Conservation (phyloP, 2,113 vertebrate genomes). For the Romanogobio albipinnatus region DNA sequence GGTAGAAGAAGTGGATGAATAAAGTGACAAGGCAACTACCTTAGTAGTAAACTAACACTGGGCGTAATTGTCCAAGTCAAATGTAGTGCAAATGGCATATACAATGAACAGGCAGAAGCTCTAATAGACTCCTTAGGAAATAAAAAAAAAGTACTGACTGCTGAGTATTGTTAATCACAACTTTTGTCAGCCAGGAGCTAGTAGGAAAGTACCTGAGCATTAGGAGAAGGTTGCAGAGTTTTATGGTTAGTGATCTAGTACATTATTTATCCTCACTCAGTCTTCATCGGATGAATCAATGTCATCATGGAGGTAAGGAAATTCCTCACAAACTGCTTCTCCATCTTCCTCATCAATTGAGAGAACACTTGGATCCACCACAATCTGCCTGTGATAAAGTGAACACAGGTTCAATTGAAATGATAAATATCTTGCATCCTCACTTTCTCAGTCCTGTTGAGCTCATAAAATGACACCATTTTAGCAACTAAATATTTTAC, state of each 20-base stretch:
- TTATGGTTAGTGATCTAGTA: slow-evolving; percentile 5
- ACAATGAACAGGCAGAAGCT: slow-evolving; percentile 4
- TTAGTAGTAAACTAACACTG: background rate
- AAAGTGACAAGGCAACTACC: slow-evolving; percentile 5
- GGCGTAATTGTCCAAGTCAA: background rate
- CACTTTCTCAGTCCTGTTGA: slow-evolving; percentile 7
- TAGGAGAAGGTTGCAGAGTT: background rate
- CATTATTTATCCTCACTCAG: slow-evolving; percentile 11
- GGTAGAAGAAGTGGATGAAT: slow-evolving; percentile 6
- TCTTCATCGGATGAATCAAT: slow-evolving; percentile 6
- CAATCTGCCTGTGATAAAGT: slow-evolving; percentile 5
- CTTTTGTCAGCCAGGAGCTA: background rate
- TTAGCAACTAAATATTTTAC: slow-evolving; percentile 5
- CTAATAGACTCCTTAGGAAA: slow-evolving; percentile 1
- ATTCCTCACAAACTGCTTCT: slow-evolving; percentile 1
- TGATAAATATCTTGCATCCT: background rate
- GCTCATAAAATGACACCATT: slow-evolving; percentile 9
- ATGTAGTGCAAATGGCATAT: slow-evolving; percentile 5
- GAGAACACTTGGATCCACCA: slow-evolving; percentile 13
- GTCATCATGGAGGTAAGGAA: slow-evolving; percentile 11
- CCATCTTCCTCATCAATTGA: slow-evolving; percentile 14
- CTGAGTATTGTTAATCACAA: slow-evolving; percentile 4
- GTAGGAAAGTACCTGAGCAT: slow-evolving; percentile 11
- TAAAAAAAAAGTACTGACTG: slow-evolving; percentile 5
- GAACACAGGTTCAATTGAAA: slow-evolving; percentile 4